These are phyloP conservation scores for Enteromius treurensis DNA, from an alignment of 2,797 vertebrate genomes.

Conservation along the genomic window DNA sequence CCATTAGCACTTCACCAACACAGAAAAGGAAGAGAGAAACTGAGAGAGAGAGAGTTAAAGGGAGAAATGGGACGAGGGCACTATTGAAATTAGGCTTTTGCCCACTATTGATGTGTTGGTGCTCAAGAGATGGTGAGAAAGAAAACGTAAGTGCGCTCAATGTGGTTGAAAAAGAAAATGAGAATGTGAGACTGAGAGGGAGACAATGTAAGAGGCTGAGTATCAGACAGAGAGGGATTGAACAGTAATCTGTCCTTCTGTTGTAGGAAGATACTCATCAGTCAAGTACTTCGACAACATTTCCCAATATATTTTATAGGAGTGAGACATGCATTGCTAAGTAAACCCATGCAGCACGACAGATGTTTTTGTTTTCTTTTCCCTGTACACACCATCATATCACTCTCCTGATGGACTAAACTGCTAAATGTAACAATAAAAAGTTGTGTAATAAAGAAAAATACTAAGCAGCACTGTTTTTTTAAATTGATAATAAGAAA, in stretches of 20 bases:
- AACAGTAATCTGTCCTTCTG: slow-evolving; percentile 25
- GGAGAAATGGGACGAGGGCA: slow-evolving; percentile 6
- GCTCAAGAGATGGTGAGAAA: slow-evolving; percentile 18
- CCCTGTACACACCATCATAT: neutral
- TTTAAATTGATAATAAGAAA: neutral
- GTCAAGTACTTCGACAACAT: slow-evolving; percentile 29
- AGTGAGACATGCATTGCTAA: neutral
- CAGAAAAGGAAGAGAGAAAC: slow-evolving; percentile 29
- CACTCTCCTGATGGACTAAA: neutral
- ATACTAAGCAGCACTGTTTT: neutral
- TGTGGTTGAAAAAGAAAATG: slow-evolving; percentile 22
- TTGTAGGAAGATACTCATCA: slow-evolving; percentile 30
- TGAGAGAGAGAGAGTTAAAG: slow-evolving; percentile 4
- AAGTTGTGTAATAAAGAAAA: neutral
- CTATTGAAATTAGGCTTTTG: slow-evolving; percentile 41
- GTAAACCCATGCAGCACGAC: neutral
- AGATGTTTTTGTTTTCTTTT: neutral
- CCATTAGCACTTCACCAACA: slow-evolving; percentile 57
- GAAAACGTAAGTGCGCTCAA: neutral
- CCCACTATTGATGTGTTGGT: slow-evolving; percentile 21
- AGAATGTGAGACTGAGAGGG: slow-evolving; percentile 3
- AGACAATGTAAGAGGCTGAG: slow-evolving; percentile 12
- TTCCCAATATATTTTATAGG: slow-evolving; percentile 1
- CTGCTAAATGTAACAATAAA: neutral
- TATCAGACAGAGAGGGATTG: slow-evolving; percentile 27